Percentiles rank a stretch among this genome's conserved stretches.
phyloP scores from a whole-genome alignment of 2,797 vertebrate genomes.

The Streptopelia turtur region DNA sequence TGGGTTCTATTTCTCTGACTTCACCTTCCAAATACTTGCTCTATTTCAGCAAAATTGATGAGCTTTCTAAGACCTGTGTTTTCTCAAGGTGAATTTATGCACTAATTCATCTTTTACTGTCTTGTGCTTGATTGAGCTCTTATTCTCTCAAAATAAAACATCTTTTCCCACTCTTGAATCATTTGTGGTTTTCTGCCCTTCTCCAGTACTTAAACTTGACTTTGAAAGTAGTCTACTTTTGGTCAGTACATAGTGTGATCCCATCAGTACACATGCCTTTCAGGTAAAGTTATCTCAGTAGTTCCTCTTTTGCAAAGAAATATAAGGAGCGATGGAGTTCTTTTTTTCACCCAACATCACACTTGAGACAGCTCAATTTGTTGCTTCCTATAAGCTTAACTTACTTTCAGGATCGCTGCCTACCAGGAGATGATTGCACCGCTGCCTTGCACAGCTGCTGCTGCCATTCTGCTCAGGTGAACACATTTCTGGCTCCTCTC shows the following conservation, averaged over 20 bases:
- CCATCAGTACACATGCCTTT: background rate
- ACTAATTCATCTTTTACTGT: background rate
- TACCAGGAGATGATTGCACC: background rate
- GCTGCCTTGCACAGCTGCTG: background rate
- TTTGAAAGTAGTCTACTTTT: background rate
- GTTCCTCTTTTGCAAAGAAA: background rate
- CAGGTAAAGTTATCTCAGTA: background rate
- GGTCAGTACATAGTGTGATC: background rate
- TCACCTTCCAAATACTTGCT: background rate
- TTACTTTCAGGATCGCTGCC: background rate
- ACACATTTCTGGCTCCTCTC: background rate
- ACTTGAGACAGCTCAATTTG: background rate
- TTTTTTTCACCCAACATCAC: background rate
- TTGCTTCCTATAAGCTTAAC: background rate
- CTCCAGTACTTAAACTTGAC: background rate
- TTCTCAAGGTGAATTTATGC: background rate
- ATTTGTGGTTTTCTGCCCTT: background rate
- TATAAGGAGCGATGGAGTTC: background rate
- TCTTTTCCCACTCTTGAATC: background rate
- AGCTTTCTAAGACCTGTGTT: background rate
- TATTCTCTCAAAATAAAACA: background rate
- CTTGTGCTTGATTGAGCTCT: background rate
- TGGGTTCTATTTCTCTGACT: background rate
- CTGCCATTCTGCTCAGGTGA: background rate
- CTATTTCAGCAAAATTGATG: background rate